These are phyloP conservation scores for Falco peregrinus DNA, from an alignment of 2,797 vertebrate species.

Conservation along the genomic window DNA sequence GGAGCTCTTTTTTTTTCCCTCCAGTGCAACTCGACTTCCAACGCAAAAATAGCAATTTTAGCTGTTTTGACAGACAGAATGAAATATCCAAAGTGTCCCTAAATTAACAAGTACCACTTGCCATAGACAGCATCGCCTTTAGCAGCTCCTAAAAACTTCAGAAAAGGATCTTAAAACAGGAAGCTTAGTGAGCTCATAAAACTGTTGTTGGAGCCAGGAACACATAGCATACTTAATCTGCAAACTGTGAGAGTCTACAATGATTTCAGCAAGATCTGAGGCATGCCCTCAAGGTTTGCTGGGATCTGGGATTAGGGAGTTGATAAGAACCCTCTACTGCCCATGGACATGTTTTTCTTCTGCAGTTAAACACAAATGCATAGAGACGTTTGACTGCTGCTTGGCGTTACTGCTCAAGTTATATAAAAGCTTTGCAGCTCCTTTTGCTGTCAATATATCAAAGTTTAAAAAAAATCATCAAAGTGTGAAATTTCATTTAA, in stretches of 20 bases:
- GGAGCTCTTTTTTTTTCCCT: neutral
- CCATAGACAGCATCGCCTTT: slow-evolving; percentile 84
- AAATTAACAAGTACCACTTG: slow-evolving; percentile 79
- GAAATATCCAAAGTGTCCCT: slow-evolving; percentile 74
- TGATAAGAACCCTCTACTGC: slow-evolving; percentile 88
- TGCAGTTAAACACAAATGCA: slow-evolving; percentile 94
- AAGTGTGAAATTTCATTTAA: slow-evolving; percentile 94
- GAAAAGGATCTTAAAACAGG: slow-evolving; percentile 87
- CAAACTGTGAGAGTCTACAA: slow-evolving; percentile 88
- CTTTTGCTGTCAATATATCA: slow-evolving; percentile 98
- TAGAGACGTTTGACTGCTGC: slow-evolving; percentile 92
- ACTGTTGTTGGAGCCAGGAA: slow-evolving; percentile 87
- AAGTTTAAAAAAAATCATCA: slow-evolving; percentile 94
- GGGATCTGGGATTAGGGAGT: slow-evolving; percentile 98
- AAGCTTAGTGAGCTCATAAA: slow-evolving; percentile 87
- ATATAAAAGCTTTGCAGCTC: slow-evolving; percentile 86
- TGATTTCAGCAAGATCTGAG: slow-evolving; percentile 95
- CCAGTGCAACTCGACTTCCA: neutral
- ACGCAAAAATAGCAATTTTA: slow-evolving; percentile 65
- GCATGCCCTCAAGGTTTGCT: slow-evolving; percentile 99
- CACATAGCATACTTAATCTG: slow-evolving; percentile 99
- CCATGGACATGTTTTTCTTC: slow-evolving; percentile 93
- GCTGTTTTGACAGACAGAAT: slow-evolving; percentile 67
- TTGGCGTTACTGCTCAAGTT: slow-evolving; percentile 88
- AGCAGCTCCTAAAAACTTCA: slow-evolving; percentile 90